Conservation (phyloP, 2,888 invertebrate genomes). For the Lasioglossum zephyrum region DNA sequence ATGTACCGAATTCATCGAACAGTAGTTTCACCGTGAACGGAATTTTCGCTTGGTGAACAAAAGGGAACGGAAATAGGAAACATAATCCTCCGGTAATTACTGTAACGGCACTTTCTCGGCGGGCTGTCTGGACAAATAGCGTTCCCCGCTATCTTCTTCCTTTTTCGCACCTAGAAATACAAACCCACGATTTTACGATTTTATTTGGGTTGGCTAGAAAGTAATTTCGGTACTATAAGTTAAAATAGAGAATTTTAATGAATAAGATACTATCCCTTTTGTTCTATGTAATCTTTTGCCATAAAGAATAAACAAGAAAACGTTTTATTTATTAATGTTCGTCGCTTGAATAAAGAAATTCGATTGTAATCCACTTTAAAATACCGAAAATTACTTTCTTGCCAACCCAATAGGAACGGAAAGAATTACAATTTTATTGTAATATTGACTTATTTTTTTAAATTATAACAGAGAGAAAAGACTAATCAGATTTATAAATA, state of each 20-base stretch:
- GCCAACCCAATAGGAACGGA: background rate
- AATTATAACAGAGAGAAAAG: too few relatives aligned
- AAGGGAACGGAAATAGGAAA: conserved; percentile 48
- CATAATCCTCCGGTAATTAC: conserved; percentile 51
- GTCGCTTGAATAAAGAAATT: too few relatives aligned
- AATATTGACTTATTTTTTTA: too few relatives aligned
- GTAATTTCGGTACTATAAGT: too few relatives aligned
- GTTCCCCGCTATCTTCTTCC: background rate
- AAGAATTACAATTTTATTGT: background rate
- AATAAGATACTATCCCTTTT: too few relatives aligned
- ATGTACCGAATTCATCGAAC: background rate
- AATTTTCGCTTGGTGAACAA: conserved; percentile 36
- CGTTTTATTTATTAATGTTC: too few relatives aligned
- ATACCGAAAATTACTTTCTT: too few relatives aligned
- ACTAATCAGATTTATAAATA: too few relatives aligned
- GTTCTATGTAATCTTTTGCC: too few relatives aligned
- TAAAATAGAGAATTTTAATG: too few relatives aligned
- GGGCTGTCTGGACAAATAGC: conserved; percentile 23
- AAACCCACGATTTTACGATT: background rate
- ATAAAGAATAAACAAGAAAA: too few relatives aligned
- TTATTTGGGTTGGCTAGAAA: background rate
- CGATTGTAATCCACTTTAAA: too few relatives aligned
- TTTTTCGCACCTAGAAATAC: conserved; percentile 25
- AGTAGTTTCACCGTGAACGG: background rate
- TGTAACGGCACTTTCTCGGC: conserved; percentile 50